Conservation (phyloP, 2,113 vertebrate species). For the Lophotis ruficrista region DNA sequence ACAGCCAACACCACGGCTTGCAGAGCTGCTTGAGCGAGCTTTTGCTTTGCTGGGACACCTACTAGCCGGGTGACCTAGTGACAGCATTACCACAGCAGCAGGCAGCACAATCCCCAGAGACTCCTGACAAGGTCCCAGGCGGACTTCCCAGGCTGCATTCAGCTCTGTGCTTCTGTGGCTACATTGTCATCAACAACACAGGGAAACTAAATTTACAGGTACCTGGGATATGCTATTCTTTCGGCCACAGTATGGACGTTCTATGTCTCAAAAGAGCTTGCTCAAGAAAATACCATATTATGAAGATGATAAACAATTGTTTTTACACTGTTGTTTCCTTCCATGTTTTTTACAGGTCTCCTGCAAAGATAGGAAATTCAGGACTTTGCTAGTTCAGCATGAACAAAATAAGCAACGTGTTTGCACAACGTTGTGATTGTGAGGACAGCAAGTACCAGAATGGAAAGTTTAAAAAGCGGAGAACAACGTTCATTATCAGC, state of each 20-base stretch:
- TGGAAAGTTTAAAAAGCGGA: neutral
- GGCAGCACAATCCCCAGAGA: neutral
- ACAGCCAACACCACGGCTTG: neutral
- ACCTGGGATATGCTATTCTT: neutral
- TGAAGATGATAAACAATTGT: neutral
- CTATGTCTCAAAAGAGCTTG: neutral
- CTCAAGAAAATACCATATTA: neutral
- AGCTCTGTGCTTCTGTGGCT: neutral
- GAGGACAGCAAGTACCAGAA: neutral
- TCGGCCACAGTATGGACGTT: neutral
- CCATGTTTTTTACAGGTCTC: neutral
- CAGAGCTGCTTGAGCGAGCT: neutral
- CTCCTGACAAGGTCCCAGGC: neutral
- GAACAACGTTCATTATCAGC: neutral
- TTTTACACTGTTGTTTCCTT: neutral
- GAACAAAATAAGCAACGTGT: neutral
- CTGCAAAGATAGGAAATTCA: neutral
- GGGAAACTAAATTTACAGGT: neutral
- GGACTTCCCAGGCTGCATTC: neutral
- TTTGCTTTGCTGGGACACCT: neutral
- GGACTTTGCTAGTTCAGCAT: neutral
- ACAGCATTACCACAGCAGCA: neutral
- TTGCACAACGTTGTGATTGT: neutral
- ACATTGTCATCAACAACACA: neutral
- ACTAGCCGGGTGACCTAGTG: neutral